Percentiles rank a stretch among this genome's conserved stretches.
Conservation (phyloP, 2,888 invertebrate genomes). For the Tinea trinotella region DNA sequence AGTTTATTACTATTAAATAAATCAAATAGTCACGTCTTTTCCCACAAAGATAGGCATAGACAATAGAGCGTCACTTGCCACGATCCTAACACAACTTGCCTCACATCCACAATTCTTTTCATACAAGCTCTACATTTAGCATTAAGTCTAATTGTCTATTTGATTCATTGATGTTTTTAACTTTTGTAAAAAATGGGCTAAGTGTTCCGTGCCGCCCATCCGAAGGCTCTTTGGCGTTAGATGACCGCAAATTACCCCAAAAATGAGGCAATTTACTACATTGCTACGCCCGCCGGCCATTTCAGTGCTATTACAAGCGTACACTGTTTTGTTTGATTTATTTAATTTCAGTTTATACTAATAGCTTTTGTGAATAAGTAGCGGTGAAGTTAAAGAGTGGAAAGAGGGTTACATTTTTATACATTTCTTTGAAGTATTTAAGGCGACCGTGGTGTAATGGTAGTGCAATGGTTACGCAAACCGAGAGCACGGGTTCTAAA, state of each 20-base stretch:
- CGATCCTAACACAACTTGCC: too few species aligned
- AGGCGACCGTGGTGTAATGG: too few species aligned
- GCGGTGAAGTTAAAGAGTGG: background rate
- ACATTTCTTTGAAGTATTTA: background rate
- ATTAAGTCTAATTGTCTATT: too few species aligned
- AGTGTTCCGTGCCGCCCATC: conserved; percentile 11
- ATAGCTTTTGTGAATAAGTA: background rate
- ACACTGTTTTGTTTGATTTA: background rate
- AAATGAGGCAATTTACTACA: conserved; percentile 8
- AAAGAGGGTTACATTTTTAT: background rate
- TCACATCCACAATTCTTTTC: too few species aligned
- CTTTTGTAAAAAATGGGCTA: conserved; percentile 5
- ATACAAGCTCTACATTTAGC: too few species aligned
- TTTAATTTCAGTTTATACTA: conserved; percentile 5
- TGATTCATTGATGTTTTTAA: background rate
- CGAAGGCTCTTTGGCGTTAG: conserved; percentile 12
- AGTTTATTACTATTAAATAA: too few species aligned
- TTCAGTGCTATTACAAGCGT: conserved; percentile 1
- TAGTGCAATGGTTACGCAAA: too few species aligned
- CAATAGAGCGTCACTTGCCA: too few species aligned
- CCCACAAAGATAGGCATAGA: too few species aligned
- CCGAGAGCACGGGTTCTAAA: too few species aligned
- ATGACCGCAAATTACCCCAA: conserved; percentile 18
- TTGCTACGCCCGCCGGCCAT: conserved; percentile 1
- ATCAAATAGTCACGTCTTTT: too few species aligned